Evolutionary conservation across 2,113 vertebrate genomes (phyloP), one percentile per base, ranked within the genome.

Genomic region (Struthio camelus): DNA sequence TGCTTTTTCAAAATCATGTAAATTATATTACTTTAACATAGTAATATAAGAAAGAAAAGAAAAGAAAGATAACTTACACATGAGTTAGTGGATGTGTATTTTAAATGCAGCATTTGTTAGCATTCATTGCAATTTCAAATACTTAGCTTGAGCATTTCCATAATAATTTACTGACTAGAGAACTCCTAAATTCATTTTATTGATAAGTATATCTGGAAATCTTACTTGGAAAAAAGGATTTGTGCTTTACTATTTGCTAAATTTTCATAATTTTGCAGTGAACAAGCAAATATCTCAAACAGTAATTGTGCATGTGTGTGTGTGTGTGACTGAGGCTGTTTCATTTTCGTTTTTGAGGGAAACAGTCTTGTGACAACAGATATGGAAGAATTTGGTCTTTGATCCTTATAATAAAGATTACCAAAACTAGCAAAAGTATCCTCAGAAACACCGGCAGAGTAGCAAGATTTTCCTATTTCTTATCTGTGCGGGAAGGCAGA

Each of bases 231-330:
- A 27, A 72, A 84, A 82, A 85, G 23, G 50, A 10, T 44, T 97
- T 79, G 11, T 81, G 30, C 16, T 14, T 51, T 78, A 66, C 14
- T 3, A 4, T 36, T 54, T 72, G 4, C 65, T 69, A 66, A 66
- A 7, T 65, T 79, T 73, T 40, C 44, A 81, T 16, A 40, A 38
- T 80, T 94, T 81, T 79, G 20, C 6, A 30, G 51, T 50, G 51
- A 82, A 50, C 44, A 4, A 64, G 6, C 3, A 59, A 78, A 16
- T 66, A 58, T 38, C 65, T 93, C 38, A 65, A 19, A 10, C 48
- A 46, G 1, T 15, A 3, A 10, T 4, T 51, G 0, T 61, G 4
- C 11, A 2, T 34, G 56, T 18, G 3, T 30, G 4, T 34, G 24
- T 46, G 11, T 32, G 62, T 1, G 25, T 76, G 6, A 28, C 5